phyloP scores from a whole-genome alignment of 2,888 invertebrate species.

The Acholoe squamosa region DNA sequence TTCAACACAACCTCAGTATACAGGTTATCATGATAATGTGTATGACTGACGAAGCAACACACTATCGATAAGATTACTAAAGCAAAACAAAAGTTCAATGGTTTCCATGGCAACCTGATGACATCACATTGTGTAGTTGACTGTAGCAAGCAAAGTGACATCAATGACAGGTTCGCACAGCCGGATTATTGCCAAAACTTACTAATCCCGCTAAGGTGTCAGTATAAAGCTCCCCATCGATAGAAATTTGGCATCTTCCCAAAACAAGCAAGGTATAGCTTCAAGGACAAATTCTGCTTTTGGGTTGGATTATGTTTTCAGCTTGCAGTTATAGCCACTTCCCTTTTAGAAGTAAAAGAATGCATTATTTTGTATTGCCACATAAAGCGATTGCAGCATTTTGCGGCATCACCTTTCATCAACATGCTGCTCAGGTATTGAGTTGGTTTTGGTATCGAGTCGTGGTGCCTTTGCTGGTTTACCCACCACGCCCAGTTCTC shows the following conservation, averaged over 20 bases:
- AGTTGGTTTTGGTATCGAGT: background rate
- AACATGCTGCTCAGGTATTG: background rate
- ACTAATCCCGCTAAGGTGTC: too few relatives aligned
- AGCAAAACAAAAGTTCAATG: background rate
- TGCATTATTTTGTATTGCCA: background rate
- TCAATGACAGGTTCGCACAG: too few relatives aligned
- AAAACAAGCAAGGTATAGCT: too few relatives aligned
- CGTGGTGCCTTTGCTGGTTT: background rate
- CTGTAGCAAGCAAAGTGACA: background rate
- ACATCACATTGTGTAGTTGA: background rate
- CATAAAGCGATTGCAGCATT: conserved; percentile 18
- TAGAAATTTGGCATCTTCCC: too few relatives aligned
- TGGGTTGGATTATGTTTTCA: background rate
- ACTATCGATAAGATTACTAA: background rate
- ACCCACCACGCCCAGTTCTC: background rate
- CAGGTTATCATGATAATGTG: too few relatives aligned
- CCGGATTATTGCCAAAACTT: too few relatives aligned
- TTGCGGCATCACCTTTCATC: background rate
- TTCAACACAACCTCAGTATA: too few relatives aligned
- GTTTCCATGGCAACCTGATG: conserved; percentile 20
- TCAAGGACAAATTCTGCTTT: background rate
- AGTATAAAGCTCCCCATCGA: too few relatives aligned
- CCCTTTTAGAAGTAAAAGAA: background rate
- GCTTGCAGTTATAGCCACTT: background rate
- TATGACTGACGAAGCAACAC: too few relatives aligned